phyloP scores from a whole-genome alignment of 2,888 invertebrate genomes.

The Himalopsyche kuldschensis region DNA sequence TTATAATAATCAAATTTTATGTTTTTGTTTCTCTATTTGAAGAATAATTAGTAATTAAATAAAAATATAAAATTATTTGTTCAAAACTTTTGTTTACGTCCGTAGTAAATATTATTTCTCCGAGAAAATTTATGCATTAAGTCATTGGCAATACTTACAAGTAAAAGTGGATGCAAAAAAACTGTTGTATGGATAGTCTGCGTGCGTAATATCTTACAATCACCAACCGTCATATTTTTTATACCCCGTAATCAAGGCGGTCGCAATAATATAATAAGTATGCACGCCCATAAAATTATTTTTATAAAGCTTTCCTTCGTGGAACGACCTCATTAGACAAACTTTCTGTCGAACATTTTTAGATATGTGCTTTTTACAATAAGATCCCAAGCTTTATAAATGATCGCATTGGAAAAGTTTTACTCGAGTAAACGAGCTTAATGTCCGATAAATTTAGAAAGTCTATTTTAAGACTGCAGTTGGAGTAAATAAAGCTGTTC shows the following conservation, averaged over 20 bases:
- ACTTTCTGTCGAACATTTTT: background rate
- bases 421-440: background rate
- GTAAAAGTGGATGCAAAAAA: too few species aligned
- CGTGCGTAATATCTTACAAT: too few species aligned
- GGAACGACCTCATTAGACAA: background rate
- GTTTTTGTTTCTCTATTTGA: too few species aligned
- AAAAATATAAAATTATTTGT: too few species aligned
- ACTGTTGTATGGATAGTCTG: too few species aligned
- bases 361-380: background rate
- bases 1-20: too few species aligned
- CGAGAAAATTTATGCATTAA: too few species aligned
- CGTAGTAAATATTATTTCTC: too few species aligned
- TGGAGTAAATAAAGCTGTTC: background rate
- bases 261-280: background rate
- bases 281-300: background rate
- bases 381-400: background rate
- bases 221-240: too few species aligned
- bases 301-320: background rate
- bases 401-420: background rate
- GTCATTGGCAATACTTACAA: too few species aligned
- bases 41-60: too few species aligned
- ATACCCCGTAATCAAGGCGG: background rate
- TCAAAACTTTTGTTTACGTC: too few species aligned
- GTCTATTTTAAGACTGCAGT: background rate
- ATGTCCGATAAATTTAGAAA: background rate